Evolutionary conservation across 2,888 invertebrate genomes (phyloP), one percentile per base, ranked within the genome.

Genomic region (Macrophya alboannulata): DNA sequence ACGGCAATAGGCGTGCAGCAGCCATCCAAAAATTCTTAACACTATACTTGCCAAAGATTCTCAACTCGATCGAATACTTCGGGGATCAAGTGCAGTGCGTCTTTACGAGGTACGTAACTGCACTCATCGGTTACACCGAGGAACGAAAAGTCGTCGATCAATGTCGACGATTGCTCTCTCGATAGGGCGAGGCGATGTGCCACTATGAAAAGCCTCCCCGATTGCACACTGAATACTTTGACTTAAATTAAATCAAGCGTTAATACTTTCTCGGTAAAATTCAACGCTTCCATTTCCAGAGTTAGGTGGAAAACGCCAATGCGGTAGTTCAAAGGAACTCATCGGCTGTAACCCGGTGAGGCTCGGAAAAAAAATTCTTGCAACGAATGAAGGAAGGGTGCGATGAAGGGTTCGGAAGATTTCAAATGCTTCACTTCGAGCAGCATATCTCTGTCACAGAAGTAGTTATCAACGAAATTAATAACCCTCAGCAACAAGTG

Each of bases 321-420:
- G 51, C 76, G 76, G 25, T 31, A 51, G 77, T 77, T 77, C 77
- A 77, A 77, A 77, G 77, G 77, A 55, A 77, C 31, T 77, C 25
- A 45, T 45, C 45, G n/a, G n/a, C 74, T 55, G n/a, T 74, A 31
- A 25, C 55, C 37, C 31, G 25, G 15, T 0, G 45, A 40, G 25
- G 17, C n/a, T 51, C 1, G 17, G 51, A 25, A n/a, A 25, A 40
- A 55, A 55, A 77, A 77, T 15, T 55, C 77, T 77, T 40, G 55
- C 37, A 55, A 77, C 77, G 51, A 45, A 43, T 43, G 25, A 76
- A 55, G 21, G 25, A 37, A 68, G 68, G 68, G 68, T 25, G 68
- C 68, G 31, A 17, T 37, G 55, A 55, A 77, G 74, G 74, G 74
- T 25, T 45, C 3, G 12, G 8, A 45, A 21, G 40, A 45, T 74